A percentile compares a stretch with the other conserved stretches of the same genome.
Evolutionary conservation across 2,113 vertebrate species (phyloP).

Genomic region (Oncorhynchus clarkii): DNA sequence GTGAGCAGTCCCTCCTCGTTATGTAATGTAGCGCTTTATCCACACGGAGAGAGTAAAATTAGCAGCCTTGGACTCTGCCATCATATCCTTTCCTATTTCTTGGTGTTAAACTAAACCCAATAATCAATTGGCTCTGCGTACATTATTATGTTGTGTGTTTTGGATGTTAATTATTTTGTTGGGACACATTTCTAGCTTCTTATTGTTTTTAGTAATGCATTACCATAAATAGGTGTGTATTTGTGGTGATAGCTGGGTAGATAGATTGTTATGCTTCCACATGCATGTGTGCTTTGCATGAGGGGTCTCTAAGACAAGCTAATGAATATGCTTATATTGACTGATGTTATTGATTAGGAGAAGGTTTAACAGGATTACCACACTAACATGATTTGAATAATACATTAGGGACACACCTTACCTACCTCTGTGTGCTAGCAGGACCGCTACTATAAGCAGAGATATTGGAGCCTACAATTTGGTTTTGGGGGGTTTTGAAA

Average conservation of each 20-base stretch:
- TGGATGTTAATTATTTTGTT: no score
- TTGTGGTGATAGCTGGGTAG: constrained; percentile 18
- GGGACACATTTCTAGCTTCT: no score
- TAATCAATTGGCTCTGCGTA: no score
- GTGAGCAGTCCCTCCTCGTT: no score
- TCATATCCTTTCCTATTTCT: no score
- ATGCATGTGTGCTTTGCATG: neutral
- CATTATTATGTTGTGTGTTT: no score
- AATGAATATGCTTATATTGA: constrained; percentile 65
- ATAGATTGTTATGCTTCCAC: constrained; percentile 4
- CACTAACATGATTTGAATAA: constrained; percentile 68
- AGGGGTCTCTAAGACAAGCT: constrained; percentile 29
- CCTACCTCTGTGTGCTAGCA: neutral
- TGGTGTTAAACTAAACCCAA: no score
- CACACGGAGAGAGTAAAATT: no score
- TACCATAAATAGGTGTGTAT: neutral
- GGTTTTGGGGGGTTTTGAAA: neutral
- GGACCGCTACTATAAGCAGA: neutral
- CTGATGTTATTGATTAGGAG: constrained; percentile 61
- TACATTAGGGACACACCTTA: constrained; percentile 49
- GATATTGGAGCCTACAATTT: neutral
- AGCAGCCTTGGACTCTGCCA: no score
- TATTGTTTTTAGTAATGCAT: neutral
- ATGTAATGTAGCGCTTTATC: no score
- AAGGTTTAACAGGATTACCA: constrained; percentile 67